These are phyloP conservation scores for Phorcus lineatus DNA, from an alignment of 2,888 invertebrate genomes.

Conservation along the genomic window DNA sequence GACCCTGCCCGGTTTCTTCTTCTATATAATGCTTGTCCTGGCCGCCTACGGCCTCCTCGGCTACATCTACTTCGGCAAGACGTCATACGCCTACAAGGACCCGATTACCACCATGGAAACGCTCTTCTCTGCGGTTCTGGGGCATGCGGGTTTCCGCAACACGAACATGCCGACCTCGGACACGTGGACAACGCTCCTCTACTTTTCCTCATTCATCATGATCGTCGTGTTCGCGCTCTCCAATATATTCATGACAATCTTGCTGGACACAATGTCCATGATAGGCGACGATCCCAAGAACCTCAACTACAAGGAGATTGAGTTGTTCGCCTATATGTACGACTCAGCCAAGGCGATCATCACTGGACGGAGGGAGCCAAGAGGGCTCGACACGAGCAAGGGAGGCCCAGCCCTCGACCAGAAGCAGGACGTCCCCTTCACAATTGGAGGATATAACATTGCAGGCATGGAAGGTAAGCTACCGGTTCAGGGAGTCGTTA, in stretches of 20 bases:
- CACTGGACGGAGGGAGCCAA: not conserved
- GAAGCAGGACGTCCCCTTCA: not conserved
- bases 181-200: constrained; percentile 51
- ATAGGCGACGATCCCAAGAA: constrained; percentile 1
- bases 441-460: not conserved
- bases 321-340: constrained; percentile 26
- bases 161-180: constrained; percentile 48
- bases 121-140: constrained; percentile 59
- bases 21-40: constrained; percentile 52
- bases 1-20: constrained; percentile 55
- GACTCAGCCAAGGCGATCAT: constrained; percentile 10
- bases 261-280: constrained; percentile 34
- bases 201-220: constrained; percentile 56
- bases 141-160: constrained; percentile 55
- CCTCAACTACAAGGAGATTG: not conserved
- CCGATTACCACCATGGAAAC: constrained; percentile 50
- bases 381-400: not conserved
- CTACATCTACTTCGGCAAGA: constrained; percentile 52
- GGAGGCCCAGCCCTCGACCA: not conserved
- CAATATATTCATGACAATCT: constrained; percentile 61
- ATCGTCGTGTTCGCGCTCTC: constrained; percentile 58
- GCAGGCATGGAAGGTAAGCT: not conserved
- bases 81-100: constrained; percentile 50
- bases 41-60: constrained; percentile 55
- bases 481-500: not conserved